Percentiles rank a stretch among this genome's conserved stretches.
phyloP scores from a whole-genome alignment of 2,888 invertebrate genomes.

The Chrysolina oricalcia region DNA sequence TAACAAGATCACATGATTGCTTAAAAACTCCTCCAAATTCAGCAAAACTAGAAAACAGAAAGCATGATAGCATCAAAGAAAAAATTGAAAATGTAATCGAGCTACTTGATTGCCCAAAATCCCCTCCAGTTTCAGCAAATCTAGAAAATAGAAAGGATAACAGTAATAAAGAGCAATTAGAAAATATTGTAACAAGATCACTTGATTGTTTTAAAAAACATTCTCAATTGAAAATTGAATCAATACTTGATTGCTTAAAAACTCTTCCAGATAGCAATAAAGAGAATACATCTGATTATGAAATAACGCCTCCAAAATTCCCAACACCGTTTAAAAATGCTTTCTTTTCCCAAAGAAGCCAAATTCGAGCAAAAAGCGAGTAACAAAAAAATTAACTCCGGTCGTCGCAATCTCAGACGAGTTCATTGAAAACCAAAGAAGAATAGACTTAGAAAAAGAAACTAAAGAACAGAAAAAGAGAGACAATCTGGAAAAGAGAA shows the following conservation, averaged over 20 bases:
- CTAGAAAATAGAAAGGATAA: not conserved
- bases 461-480: conserved; percentile 3
- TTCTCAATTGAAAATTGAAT: too few relatives aligned
- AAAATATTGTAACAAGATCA: not conserved
- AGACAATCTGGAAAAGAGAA: not conserved
- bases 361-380: conserved; percentile 1
- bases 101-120: not conserved
- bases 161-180: not conserved
- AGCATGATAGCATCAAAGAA: too few relatives aligned
- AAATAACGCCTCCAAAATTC: not conserved
- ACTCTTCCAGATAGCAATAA: not conserved
- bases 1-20: too few relatives aligned
- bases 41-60: too few relatives aligned
- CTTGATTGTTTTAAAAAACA: too few relatives aligned
- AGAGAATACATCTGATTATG: not conserved
- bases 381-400: conserved; percentile 31
- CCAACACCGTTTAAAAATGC: not conserved
- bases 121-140: not conserved
- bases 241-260: too few relatives aligned
- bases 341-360: not conserved
- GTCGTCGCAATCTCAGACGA: conserved; percentile 31
- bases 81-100: too few relatives aligned
- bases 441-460: conserved; percentile 30
- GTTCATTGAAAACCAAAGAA: conserved; percentile 37
- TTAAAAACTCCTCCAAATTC: too few relatives aligned